A percentile compares a stretch with the other conserved stretches of the same genome.
Evolutionary conservation across 1,140 invertebrate genomes (phyloP).

Genomic region (Drosophila kohkoa): DNA sequence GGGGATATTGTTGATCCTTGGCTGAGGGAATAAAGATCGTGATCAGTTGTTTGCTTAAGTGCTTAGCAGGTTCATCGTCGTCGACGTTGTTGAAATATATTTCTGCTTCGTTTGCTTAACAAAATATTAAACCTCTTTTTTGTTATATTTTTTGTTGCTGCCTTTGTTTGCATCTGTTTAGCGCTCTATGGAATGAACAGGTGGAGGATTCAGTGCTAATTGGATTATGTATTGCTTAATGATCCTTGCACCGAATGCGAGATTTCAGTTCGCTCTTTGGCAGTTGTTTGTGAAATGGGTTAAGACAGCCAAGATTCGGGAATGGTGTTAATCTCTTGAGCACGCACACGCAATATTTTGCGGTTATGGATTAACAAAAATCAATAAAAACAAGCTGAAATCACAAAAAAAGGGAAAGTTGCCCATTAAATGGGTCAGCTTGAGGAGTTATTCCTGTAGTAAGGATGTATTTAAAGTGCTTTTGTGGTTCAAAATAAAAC

Average conservation of each 20-base stretch:
- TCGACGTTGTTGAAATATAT: constrained; percentile 47
- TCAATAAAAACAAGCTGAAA: neutral
- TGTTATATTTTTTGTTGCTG: neutral
- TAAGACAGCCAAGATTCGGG: constrained; percentile 18
- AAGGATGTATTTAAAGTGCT: constrained; percentile 9
- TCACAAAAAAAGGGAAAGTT: constrained; percentile 65
- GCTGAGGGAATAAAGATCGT: constrained; percentile 43
- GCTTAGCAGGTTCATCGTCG: constrained; percentile 70
- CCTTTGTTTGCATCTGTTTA: constrained; percentile 61
- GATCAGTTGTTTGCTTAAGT: constrained; percentile 80
- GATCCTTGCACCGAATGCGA: constrained; percentile 49
- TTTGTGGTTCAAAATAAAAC: neutral
- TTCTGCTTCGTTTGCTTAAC: constrained; percentile 76
- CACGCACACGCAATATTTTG: constrained; percentile 57
- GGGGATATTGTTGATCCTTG: constrained; percentile 56
- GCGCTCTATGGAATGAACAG: constrained; percentile 58
- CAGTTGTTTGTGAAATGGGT: constrained; percentile 50
- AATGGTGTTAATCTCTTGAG: constrained; percentile 67
- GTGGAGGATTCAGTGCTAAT: constrained; percentile 74
- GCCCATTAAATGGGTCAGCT: constrained; percentile 35
- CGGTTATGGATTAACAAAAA: constrained; percentile 45
- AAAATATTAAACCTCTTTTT: constrained; percentile 72
- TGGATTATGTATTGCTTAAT: constrained; percentile 80
- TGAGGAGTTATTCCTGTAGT: neutral
- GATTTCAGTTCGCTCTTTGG: constrained; percentile 25